These are phyloP conservation scores for Palythoa grandiflora DNA, from an alignment of 92 coral and sea anemone species.

Conservation along the genomic window DNA sequence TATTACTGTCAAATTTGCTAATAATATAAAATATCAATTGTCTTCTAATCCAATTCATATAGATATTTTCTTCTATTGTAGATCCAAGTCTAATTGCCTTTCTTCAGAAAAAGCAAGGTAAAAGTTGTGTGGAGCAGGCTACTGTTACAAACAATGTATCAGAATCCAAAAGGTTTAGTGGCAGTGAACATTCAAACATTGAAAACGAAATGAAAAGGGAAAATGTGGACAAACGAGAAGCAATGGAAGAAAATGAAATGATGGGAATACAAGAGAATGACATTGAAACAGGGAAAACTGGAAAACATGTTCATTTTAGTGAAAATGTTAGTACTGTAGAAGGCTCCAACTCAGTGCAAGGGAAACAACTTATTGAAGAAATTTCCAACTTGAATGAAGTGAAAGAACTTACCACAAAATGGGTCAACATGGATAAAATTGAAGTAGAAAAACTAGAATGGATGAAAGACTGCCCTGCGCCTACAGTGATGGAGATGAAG, in stretches of 20 bases:
- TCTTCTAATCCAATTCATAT: not conserved
- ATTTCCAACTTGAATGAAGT: conserved; percentile 32
- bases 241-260: conserved; percentile 11
- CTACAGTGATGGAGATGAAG: conserved; percentile 81
- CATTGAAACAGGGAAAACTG: not conserved
- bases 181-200: conserved; percentile 41
- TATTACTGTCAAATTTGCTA: not conserved
- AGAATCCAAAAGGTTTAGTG: conserved; percentile 2
- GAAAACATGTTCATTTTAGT: conserved; percentile 61
- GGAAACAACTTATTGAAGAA: not conserved
- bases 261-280: conserved; percentile 7
- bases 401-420: conserved; percentile 66
- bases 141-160: conserved; percentile 12
- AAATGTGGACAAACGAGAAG: not conserved
- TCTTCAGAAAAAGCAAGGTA: conserved; percentile 58
- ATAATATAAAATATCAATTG: no score
- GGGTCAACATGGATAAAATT: conserved; percentile 94
- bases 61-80: conserved; percentile 18
- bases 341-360: not conserved
- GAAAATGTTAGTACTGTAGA: conserved; percentile 26
- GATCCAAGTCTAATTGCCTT: conserved; percentile 82
- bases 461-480: conserved; percentile 92
- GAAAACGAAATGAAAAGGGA: not conserved
- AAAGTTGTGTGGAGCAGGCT: not conserved
- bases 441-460: conserved; percentile 93